Evolutionary conservation across 2,113 vertebrate species (phyloP), one percentile per base, ranked within the genome.

Genomic region (Perca schrenkii): DNA sequence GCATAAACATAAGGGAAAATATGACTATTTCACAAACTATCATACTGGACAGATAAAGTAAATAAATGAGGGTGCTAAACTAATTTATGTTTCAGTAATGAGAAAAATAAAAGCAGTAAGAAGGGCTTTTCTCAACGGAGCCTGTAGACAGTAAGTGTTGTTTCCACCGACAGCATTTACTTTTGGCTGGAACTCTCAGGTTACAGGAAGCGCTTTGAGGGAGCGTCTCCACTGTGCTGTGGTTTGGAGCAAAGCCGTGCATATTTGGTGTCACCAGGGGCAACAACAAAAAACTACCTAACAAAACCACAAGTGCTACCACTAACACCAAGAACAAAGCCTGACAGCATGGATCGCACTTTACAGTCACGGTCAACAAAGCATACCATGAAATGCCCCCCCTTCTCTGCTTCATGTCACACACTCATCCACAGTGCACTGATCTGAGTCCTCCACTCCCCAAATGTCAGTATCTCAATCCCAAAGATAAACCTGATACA

Each of bases 131-230:
- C n/a, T 74, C 25, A 36, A 25, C 62, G 13, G 36, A 70, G 64
- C 78, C 61, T 66, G 47, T 22, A 54, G 47, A 54, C 34, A 56
- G 65, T 21, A 34, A 81, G 71, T 71, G 84, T 15, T 66, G 79
- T 81, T 88, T 92, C 82, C 89, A 86, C 70, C 43, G 25, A 34
- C 79, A 82, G 83, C 68, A 14, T 82, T 87, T 73, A 80, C 73
- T 80, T 81, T 77, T 66, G 74, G 70, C 74, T 67, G 62, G 46
- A 77, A 50, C 81, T 91, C 91, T 94, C 92, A 71, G 69, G 88
- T 94, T 93, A 94, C 93, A 93, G 84, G 89, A 92, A 92, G 72
- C 21, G 47, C 87, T 91, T 75, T 60, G 71, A 91, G 78, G 78
- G 80, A 88, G 90, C 82, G 58, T 88, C 82, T 80, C 77, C 66